These are phyloP conservation scores for Apocheima hispidaria DNA, from an alignment of 2,888 invertebrate genomes.

Conservation along the genomic window DNA sequence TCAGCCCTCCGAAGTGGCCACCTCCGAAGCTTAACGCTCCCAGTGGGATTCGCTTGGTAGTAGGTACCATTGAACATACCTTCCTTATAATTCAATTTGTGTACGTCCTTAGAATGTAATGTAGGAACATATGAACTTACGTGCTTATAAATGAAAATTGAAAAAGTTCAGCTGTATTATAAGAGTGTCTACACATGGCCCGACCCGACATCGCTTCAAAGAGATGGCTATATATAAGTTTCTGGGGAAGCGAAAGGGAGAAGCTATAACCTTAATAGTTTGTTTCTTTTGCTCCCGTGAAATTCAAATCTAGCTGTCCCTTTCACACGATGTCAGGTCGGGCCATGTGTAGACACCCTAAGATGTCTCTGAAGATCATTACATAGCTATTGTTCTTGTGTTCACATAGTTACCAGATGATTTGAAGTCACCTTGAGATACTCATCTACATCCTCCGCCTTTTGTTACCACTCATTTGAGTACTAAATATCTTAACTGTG, in stretches of 20 bases:
- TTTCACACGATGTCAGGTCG: too few relatives aligned
- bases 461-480: slow-evolving; percentile 19
- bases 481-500: slow-evolving; percentile 21
- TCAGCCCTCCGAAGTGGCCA: too few relatives aligned
- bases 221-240: too few relatives aligned
- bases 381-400: slow-evolving; percentile 36
- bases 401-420: slow-evolving; percentile 45
- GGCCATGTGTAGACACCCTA: too few relatives aligned
- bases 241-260: too few relatives aligned
- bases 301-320: too few relatives aligned
- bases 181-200: too few relatives aligned
- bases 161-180: slow-evolving; percentile 24
- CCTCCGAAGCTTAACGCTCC: too few relatives aligned
- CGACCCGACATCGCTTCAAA: too few relatives aligned
- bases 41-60: too few relatives aligned
- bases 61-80: neutral
- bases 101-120: neutral
- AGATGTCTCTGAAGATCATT: slow-evolving; percentile 40
- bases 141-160: slow-evolving; percentile 15
- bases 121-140: neutral
- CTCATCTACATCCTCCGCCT: slow-evolving; percentile 35
- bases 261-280: too few relatives aligned
- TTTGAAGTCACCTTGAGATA: slow-evolving; percentile 45
- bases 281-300: too few relatives aligned
- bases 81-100: neutral